Percentiles rank a stretch among this genome's conserved stretches.
Evolutionary conservation across 2,797 vertebrate species (phyloP).

Genomic region (Gambelia wislizenii): DNA sequence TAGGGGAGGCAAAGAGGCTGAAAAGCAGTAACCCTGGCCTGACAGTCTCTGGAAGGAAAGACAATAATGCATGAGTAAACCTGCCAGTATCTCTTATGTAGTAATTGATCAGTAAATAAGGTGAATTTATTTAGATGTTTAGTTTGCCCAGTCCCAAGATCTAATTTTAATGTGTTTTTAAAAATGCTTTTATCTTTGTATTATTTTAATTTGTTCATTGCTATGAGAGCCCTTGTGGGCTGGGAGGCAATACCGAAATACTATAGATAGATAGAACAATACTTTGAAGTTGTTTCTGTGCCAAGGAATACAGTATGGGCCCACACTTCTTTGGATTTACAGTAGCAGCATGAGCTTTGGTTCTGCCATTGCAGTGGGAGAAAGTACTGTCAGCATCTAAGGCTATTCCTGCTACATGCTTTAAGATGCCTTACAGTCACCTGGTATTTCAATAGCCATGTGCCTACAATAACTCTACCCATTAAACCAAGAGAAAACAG

Average conservation of each 20-base stretch:
- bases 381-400: neutral
- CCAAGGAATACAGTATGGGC: neutral
- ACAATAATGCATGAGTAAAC: neutral
- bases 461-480: neutral
- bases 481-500: neutral
- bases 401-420: no score
- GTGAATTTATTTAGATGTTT: neutral
- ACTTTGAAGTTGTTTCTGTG: no score
- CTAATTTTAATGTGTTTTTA: no score
- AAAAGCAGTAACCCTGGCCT: constrained; percentile 98
- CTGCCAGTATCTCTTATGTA: neutral
- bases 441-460: neutral
- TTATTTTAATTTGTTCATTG: no score
- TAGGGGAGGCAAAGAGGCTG: constrained; percentile 94
- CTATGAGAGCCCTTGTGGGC: no score
- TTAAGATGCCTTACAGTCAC: neutral
- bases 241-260: neutral
- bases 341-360: neutral
- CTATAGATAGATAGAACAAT: no score
- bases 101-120: neutral
- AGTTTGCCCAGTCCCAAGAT: no score
- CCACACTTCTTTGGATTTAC: neutral
- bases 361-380: neutral
- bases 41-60: constrained; percentile 85
- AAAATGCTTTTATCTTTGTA: no score